phyloP scores from a whole-genome alignment of 2,797 vertebrate species.

The Eutrigla gurnardus region DNA sequence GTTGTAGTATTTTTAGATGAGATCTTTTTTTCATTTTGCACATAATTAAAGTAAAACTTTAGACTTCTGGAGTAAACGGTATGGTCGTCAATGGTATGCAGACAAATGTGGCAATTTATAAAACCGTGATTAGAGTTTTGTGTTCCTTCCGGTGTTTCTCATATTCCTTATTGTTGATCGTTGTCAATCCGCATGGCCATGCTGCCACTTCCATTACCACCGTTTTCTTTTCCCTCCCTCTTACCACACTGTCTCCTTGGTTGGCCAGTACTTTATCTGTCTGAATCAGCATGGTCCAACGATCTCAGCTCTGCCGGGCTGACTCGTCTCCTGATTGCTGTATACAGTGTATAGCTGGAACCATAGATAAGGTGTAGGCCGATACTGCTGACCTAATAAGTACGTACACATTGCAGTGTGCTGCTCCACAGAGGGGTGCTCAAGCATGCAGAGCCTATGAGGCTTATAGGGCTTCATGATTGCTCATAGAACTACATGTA shows the following conservation, averaged over 20 bases:
- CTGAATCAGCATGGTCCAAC: conserved; percentile 36
- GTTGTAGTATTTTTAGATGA: not conserved
- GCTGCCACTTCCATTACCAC: conserved; percentile 8
- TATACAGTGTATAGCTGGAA: not conserved
- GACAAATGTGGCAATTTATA: not conserved
- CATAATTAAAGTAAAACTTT: not conserved
- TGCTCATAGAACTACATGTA: not conserved
- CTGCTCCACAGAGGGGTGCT: not conserved
- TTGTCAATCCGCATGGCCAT: conserved; percentile 10
- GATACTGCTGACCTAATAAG: not conserved
- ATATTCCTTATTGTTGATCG: conserved; percentile 24
- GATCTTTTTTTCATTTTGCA: not conserved
- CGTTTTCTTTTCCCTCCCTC: conserved; percentile 23
- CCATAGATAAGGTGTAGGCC: not conserved
- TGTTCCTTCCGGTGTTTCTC: conserved; percentile 11
- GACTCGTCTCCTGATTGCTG: conserved; percentile 7
- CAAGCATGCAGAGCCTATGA: not conserved
- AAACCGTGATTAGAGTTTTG: not conserved
- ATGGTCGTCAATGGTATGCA: not conserved
- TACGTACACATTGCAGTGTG: not conserved
- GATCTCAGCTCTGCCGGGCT: conserved; percentile 14
- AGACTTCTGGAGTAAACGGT: not conserved
- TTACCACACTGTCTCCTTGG: conserved; percentile 28
- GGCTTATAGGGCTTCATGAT: not conserved
- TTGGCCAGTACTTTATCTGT: conserved; percentile 31